These are phyloP conservation scores for Anaspis maculata DNA, from an alignment of 2,888 invertebrate genomes.

Conservation along the genomic window DNA sequence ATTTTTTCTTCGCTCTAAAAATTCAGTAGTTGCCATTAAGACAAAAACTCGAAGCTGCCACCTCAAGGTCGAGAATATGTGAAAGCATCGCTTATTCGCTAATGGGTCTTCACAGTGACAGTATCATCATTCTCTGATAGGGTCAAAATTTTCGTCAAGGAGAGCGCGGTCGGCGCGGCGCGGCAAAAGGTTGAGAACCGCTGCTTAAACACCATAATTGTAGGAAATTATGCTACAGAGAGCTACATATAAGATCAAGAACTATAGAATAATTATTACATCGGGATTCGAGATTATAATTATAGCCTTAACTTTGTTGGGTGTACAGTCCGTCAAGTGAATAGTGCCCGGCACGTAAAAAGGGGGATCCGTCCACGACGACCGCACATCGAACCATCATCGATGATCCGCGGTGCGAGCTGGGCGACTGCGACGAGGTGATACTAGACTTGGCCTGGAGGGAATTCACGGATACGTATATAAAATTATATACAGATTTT, in stretches of 20 bases:
- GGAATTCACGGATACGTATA: conserved; percentile 39
- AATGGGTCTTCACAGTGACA: too few species aligned
- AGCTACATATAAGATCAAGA: conserved; percentile 34
- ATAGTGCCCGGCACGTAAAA: too few species aligned
- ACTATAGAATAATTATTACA: conserved; percentile 39
- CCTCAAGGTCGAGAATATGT: too few species aligned
- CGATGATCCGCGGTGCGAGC: conserved; percentile 4
- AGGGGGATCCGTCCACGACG: too few species aligned
- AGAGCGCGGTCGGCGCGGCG: too few species aligned
- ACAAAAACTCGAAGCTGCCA: too few species aligned
- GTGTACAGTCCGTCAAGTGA: conserved; percentile 31
- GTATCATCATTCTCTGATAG: too few species aligned
- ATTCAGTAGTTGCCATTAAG: too few species aligned
- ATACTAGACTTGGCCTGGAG: conserved; percentile 38
- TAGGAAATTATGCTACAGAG: conserved; percentile 37
- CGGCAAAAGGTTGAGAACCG: conserved; percentile 23
- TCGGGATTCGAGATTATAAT: conserved; percentile 40
- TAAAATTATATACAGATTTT: conserved; percentile 43
- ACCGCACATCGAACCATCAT: too few species aligned
- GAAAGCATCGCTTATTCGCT: too few species aligned
- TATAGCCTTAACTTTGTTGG: conserved; percentile 35
- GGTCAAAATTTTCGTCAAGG: too few species aligned
- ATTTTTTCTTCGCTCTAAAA: too few species aligned
- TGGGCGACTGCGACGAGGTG: conserved; percentile 29
- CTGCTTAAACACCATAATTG: conserved; percentile 34